Evolutionary conservation across 2,797 vertebrate genomes (phyloP).

Genomic region (Phrynocephalus vlangalii): DNA sequence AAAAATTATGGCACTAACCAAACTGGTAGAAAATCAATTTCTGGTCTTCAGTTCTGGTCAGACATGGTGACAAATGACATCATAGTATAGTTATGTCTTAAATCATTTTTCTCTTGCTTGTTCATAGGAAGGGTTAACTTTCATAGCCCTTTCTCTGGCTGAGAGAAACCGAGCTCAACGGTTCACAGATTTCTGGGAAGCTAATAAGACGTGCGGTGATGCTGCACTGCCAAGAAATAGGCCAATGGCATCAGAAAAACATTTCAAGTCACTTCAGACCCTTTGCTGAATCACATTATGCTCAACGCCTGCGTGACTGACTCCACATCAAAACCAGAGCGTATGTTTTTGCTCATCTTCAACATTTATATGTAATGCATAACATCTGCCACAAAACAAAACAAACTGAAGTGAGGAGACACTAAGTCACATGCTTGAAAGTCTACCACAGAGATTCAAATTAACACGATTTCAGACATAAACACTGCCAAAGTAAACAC

Average conservation of each 20-base stretch:
- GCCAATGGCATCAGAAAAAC: conserved; percentile 64
- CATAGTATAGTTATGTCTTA: neutral
- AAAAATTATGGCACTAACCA: too few species aligned
- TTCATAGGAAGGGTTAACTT: conserved; percentile 57
- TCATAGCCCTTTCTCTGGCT: conserved; percentile 46
- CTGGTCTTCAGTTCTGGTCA: neutral
- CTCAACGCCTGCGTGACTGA: conserved; percentile 61
- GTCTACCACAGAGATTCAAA: conserved; percentile 45
- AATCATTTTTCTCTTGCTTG: conserved; percentile 47
- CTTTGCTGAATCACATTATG: conserved; percentile 68
- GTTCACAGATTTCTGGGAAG: conserved; percentile 66
- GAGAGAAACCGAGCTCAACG: conserved; percentile 59
- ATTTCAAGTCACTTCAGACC: conserved; percentile 61
- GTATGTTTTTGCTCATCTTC: conserved; percentile 60
- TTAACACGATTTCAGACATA: conserved; percentile 53
- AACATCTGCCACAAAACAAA: conserved; percentile 71
- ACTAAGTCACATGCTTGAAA: conserved; percentile 61
- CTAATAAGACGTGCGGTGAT: conserved; percentile 49
- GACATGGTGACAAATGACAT: neutral
- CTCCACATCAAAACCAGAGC: conserved; percentile 62
- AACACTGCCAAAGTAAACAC: conserved; percentile 39
- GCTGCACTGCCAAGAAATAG: conserved; percentile 51
- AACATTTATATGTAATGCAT: conserved; percentile 72
- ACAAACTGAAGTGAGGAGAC: conserved; percentile 64
- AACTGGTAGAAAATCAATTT: neutral